Evolutionary conservation across 2,888 invertebrate species (phyloP), one percentile per base, ranked within the genome.

Genomic region (Sicus ferrugineus): DNA sequence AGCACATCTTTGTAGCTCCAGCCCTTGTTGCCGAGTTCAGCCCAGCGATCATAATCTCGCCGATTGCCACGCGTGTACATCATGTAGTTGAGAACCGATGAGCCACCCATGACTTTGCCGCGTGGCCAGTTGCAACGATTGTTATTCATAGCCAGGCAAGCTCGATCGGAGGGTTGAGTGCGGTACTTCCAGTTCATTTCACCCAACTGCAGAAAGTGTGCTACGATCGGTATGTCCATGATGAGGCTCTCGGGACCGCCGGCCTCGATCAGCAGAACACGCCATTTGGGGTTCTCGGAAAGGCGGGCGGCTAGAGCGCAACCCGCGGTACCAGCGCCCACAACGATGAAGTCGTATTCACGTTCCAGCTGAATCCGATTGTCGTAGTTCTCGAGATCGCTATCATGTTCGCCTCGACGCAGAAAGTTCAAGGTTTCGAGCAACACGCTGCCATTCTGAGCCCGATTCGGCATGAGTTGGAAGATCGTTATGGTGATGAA

Each of bases 21-120:
- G 0, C 92, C 92, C 0, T 87, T 83, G 80, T 92, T 92, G 0
- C 92, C 94, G 77, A 90, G 80, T 1, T 86, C 86, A 16, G 89
- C 89, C 95, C 95, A 95, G 4, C 87, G 85, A 78, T 95, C 91
- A 80, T 92, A 95, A 79, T 95, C 94, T 3, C 87, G 84, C 0
- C 88, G 87, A 76, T 90, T 88, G 14, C 92, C 93, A 72, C 93
- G 86, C 0, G 91, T 92, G 77, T 92, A 93, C 77, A 92, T 90
- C 93, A 95, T 93, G 76, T 91, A 91, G 80, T 95, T 95, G 11
- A 94, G 86, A 0, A 92, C 90, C 73, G 92, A 92, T 9, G 91
- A 91, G 2, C 95, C 95, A 6, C 95, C 95, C 79, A 95, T 88
- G 0, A 93, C 92, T 82, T 92, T 93, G 3, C 94, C 95, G 72